Conservation (phyloP, 2,888 invertebrate species). For the Hybos culiciformis region DNA sequence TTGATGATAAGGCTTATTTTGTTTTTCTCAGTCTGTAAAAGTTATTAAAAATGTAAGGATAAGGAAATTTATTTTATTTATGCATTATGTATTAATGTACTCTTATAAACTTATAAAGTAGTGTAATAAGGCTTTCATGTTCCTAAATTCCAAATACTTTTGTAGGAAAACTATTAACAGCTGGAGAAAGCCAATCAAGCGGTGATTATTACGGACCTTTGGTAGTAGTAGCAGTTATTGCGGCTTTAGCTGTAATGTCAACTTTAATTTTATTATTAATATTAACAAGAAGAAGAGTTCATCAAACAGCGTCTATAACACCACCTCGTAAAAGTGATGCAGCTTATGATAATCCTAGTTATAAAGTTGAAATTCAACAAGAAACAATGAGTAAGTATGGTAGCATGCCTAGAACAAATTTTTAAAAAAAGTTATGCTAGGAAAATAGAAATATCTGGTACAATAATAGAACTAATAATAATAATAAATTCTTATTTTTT, state of each 20-base stretch:
- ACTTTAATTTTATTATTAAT: slow-evolving; percentile 67
- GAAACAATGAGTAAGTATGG: slow-evolving; percentile 73
- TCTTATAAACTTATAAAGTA: neutral
- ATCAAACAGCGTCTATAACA: slow-evolving; percentile 65
- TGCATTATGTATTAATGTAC: too few relatives aligned
- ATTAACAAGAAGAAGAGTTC: slow-evolving; percentile 56
- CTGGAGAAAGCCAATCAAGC: slow-evolving; percentile 25
- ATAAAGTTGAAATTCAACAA: slow-evolving; percentile 86
- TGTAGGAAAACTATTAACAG: slow-evolving; percentile 40
- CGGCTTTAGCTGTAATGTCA: slow-evolving; percentile 69
- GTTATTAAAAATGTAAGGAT: too few relatives aligned
- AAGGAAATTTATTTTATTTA: neutral
- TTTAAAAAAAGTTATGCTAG: too few relatives aligned
- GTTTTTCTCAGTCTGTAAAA: too few relatives aligned
- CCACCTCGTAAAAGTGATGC: slow-evolving; percentile 67
- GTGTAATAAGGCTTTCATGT: slow-evolving; percentile 5
- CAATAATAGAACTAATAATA: too few relatives aligned
- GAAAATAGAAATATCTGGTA: too few relatives aligned
- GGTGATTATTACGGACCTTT: slow-evolving; percentile 80
- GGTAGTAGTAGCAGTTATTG: slow-evolving; percentile 77
- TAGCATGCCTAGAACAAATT: too few relatives aligned
- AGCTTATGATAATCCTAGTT: slow-evolving; percentile 87
- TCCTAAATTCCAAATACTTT: slow-evolving; percentile 10
- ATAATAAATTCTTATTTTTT: too few relatives aligned
- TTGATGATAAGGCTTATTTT: too few relatives aligned